Evolutionary conservation across 2,888 invertebrate species (phyloP), one percentile per base, ranked within the genome.

Genomic region (Lepidochrysops patricia): DNA sequence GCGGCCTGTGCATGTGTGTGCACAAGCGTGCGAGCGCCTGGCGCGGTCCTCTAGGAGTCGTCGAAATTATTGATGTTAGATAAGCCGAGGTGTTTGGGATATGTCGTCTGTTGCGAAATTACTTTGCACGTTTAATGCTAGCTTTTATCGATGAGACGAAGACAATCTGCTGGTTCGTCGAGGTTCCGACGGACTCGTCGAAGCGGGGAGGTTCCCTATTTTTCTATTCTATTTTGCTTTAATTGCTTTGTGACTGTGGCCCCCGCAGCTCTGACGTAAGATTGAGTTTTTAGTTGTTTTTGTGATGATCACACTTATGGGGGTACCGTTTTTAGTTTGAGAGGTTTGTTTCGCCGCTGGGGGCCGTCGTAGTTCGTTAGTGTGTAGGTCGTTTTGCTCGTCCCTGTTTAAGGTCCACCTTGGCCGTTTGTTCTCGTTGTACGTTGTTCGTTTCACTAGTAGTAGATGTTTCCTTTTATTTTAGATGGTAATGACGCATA

Each of bases 11-110:
- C n/a, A n/a, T n/a, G n/a, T n/a, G n/a, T n/a, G n/a, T n/a, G n/a
- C n/a, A n/a, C n/a, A n/a, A n/a, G n/a, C n/a, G n/a, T n/a, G n/a
- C n/a, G n/a, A n/a, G 32, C 29, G 35, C 26, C 25, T 15, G 27
- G 35, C 27, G 52, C 52, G 58, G 60, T 48, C 35, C 58, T 54
- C 56, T 50, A 43, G 43, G 43, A 43, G 34, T 43, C 52, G 54
- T 58, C 63, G 60, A 63, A 61, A 32, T 35, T 77, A 84, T 84
- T 84, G 84, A 80, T 83, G 82, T 84, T 84, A 81, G 80, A 77
- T 62, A 67, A 66, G 74, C 82, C 79, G 81, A 77, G 82, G 82
- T 83, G 84, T 80, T 82, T 85, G 86, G 86, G 86, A 85, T 85
- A 83, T 84, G 83, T 80, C 77, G 84, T 84, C 81, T 80, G 79